Evolutionary conservation across 2,888 invertebrate species (phyloP).

Genomic region (Stegana nigrithorax): DNA sequence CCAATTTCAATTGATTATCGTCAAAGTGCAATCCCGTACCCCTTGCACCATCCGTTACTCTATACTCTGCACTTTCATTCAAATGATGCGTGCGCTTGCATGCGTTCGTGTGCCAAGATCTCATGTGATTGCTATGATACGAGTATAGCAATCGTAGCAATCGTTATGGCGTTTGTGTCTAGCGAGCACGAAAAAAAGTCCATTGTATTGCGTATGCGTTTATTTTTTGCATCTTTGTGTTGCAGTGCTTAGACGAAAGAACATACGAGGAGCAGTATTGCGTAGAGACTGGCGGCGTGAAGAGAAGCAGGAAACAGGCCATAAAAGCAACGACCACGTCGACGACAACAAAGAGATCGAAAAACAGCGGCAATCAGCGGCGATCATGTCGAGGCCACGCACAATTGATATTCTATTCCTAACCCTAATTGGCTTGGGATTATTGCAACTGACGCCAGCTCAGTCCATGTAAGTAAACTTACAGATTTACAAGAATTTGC

Average conservation of each 20-base stretch:
- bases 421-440: constrained; percentile 55
- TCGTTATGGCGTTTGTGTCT: no score
- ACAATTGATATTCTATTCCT: constrained; percentile 55
- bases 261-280: background rate
- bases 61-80: no score
- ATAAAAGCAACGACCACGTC: constrained; percentile 21
- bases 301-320: background rate
- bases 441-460: constrained; percentile 48
- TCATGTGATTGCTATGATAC: background rate
- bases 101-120: constrained; percentile 9
- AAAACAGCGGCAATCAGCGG: background rate
- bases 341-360: no score
- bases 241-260: background rate
- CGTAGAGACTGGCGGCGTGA: constrained; percentile 4
- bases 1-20: constrained; percentile 18
- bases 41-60: no score
- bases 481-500: no score
- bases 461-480: constrained; percentile 60
- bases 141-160: no score
- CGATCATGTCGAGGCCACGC: constrained; percentile 40
- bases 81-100: constrained; percentile 10
- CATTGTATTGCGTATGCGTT: no score
- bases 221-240: no score
- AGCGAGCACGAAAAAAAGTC: no score
- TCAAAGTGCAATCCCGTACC: no score